Base-by-base conservation (phyloP, 1,140 invertebrate species). In the Trichonephila clavata region DNA sequence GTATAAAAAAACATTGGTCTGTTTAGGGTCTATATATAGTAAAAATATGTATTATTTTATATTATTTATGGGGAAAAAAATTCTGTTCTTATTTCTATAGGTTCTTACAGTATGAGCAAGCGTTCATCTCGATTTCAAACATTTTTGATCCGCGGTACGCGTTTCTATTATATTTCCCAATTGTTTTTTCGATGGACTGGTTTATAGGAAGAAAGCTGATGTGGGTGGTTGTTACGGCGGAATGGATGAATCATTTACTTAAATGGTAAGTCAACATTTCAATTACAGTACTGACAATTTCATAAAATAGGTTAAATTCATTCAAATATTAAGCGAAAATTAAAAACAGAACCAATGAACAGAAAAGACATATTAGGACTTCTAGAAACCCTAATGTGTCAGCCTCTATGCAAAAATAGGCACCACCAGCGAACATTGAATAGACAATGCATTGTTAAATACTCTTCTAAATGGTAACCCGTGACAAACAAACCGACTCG, bases 241-340 rank as follows among this genome's bases (percentile, higher is more conserved):
- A 97, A 94, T 97, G 96, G 96, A 93, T 95, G 8, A 96, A 96
- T 94, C 95, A 95, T 61, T 93, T 96, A 18, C 94, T 96, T 18
- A 96, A 96, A 95, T 96, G 96, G 96, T 96, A 94, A 94, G 94
- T 95, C 43, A 32, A 59, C 18, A 50, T 32, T 50, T 50, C 50
- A 50, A 32, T 63, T 63, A 63, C 7, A 2, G 21, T 6, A 21
- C 18, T 63, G 5, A 18, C 61, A 63, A 16, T 63, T 63, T 63
- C 1, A 63, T 0, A 63, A 20, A 20, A 39, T 3, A 18, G 16
- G 1, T 63, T 10, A 50, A 50, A 50, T 50, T 7, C 10, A 5
- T 50, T 50, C 10, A 50, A 50, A 10, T 10, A 50, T 50, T 50
- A 8, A 13, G 10, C 7, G 50, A 7, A 10, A 13, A 13, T 50